phyloP scores from a whole-genome alignment of 1,140 invertebrate species.

The Drosophila nigrodunni region DNA sequence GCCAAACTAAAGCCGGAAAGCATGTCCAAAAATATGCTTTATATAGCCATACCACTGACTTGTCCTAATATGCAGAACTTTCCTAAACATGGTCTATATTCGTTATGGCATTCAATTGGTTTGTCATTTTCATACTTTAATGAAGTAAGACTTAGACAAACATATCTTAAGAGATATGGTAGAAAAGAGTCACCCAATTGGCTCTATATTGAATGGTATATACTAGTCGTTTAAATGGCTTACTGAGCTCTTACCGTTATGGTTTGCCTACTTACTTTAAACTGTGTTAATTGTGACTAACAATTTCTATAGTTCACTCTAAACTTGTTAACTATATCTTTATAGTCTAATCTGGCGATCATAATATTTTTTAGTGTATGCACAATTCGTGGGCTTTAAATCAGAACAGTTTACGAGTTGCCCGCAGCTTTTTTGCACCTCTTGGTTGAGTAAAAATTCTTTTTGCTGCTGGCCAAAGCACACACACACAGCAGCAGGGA shows the following conservation, averaged over 20 bases:
- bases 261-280: too few species aligned
- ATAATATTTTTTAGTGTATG: slow-evolving; percentile 45
- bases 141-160: too few species aligned
- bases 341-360: background rate
- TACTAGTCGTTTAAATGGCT: too few species aligned
- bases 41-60: slow-evolving; percentile 66
- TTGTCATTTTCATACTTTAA: background rate
- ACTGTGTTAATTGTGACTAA: too few species aligned
- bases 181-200: too few species aligned
- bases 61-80: slow-evolving; percentile 7
- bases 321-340: too few species aligned
- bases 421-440: slow-evolving; percentile 69
- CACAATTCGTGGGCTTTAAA: slow-evolving; percentile 15
- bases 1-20: slow-evolving; percentile 61
- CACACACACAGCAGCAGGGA: slow-evolving; percentile 38
- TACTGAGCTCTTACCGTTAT: too few species aligned
- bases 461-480: slow-evolving; percentile 49
- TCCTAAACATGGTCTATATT: background rate
- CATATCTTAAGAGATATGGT: too few species aligned
- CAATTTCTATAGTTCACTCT: too few species aligned
- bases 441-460: slow-evolving; percentile 66
- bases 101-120: background rate
- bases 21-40: slow-evolving; percentile 79
- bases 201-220: too few species aligned
- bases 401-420: slow-evolving; percentile 34